Evolutionary conservation across 2,113 vertebrate species (phyloP).

Genomic region (Penelope pileata): DNA sequence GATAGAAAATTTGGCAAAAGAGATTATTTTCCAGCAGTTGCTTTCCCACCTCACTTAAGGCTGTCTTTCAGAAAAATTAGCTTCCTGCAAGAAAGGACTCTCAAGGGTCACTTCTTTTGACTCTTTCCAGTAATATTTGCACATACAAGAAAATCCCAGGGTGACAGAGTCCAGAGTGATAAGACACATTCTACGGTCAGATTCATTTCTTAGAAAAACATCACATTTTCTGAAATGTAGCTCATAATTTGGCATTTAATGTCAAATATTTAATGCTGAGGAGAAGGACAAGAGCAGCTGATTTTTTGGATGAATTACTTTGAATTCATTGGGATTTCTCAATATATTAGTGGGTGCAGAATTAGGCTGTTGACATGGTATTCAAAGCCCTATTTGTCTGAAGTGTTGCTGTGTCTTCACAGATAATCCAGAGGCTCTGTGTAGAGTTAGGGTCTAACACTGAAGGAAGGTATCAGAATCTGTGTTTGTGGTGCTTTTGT

Average conservation of each 20-base stretch:
- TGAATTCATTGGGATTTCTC: neutral
- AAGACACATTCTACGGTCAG: neutral
- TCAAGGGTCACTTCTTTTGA: neutral
- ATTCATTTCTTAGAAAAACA: slow-evolving; percentile 11
- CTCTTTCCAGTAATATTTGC: slow-evolving; percentile 23
- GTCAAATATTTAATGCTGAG: neutral
- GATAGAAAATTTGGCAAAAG: neutral
- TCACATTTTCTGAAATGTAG: slow-evolving; percentile 22
- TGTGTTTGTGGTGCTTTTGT: neutral
- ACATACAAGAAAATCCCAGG: slow-evolving; percentile 6
- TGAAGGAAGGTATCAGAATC: neutral
- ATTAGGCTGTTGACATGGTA: neutral
- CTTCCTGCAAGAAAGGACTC: neutral
- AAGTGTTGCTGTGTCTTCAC: neutral
- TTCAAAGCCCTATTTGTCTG: neutral
- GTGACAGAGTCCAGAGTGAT: neutral
- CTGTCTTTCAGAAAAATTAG: neutral
- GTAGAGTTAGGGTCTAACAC: neutral
- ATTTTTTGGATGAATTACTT: neutral
- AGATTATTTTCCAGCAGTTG: neutral
- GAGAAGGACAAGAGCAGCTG: too few species aligned
- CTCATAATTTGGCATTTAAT: neutral
- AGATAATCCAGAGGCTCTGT: neutral
- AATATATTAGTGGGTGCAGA: neutral
- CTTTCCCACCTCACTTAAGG: neutral